Conservation (phyloP, 2,888 invertebrate genomes). For the Trachelus troglodyta region DNA sequence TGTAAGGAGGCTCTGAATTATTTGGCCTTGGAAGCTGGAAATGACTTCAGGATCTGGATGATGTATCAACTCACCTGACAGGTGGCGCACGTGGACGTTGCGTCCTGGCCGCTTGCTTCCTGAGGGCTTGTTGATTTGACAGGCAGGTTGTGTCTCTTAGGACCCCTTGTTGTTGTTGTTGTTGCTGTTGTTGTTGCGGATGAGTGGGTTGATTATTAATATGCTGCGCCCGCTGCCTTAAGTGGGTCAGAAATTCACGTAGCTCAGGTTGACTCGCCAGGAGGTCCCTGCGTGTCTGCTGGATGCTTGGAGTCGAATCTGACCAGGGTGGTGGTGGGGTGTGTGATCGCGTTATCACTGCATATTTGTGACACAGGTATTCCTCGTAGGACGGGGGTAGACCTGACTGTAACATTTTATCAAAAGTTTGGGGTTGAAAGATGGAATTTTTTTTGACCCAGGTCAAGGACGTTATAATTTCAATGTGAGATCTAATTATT, state of each 20-base stretch:
- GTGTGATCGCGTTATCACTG: constrained; percentile 58
- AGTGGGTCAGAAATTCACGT: constrained; percentile 53
- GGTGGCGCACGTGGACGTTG: constrained; percentile 57
- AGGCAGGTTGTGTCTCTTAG: constrained; percentile 42
- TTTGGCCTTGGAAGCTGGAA: background rate
- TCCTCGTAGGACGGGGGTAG: constrained; percentile 65
- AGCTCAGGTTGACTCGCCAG: constrained; percentile 54
- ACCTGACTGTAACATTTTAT: constrained; percentile 47
- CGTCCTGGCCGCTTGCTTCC: constrained; percentile 50
- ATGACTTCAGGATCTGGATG: background rate
- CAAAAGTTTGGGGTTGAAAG: too few species aligned
- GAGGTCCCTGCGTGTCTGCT: constrained; percentile 51
- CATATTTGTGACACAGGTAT: constrained; percentile 57
- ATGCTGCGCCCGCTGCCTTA: constrained; percentile 39
- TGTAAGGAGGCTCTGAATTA: background rate
- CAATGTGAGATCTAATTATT: too few species aligned
- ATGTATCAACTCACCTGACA: constrained; percentile 49
- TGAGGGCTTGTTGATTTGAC: constrained; percentile 47
- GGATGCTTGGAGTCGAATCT: constrained; percentile 45
- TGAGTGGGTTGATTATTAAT: constrained; percentile 39
- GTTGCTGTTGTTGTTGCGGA: constrained; percentile 33
- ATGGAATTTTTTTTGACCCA: too few species aligned
- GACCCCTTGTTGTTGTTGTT: constrained; percentile 32
- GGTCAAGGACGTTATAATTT: too few species aligned
- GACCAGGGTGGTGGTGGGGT: constrained; percentile 64